phyloP scores from a whole-genome alignment of 2,797 vertebrate species.

The Falco columbarius region DNA sequence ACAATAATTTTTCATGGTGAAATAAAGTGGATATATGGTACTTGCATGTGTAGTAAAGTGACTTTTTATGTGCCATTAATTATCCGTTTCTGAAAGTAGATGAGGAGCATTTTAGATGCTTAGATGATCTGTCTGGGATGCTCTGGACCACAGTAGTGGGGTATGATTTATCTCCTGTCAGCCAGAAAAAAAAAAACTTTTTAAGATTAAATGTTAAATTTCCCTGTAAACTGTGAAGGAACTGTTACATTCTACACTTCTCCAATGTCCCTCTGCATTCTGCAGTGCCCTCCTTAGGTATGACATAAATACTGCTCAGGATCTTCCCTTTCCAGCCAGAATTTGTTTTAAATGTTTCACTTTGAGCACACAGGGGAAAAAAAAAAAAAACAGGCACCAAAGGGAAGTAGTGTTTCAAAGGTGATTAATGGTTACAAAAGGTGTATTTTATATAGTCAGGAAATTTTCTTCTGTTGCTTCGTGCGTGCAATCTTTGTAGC shows the following conservation, averaged over 20 bases:
- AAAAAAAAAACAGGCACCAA: not conserved
- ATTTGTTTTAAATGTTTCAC: not conserved
- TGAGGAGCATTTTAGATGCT: not conserved
- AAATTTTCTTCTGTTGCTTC: not conserved
- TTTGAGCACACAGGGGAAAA: not conserved
- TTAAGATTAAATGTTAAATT: not conserved
- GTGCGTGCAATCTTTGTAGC: not conserved
- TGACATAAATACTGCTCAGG: not conserved
- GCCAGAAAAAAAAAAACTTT: not conserved
- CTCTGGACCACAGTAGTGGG: not conserved
- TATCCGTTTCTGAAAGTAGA: not conserved
- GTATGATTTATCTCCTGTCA: not conserved
- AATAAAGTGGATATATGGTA: not conserved
- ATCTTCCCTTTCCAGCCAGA: not conserved
- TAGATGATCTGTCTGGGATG: not conserved
- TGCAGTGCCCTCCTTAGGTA: slow-evolving; percentile 10
- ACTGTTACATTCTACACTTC: not conserved
- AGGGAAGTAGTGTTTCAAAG: not conserved
- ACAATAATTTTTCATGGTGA: not conserved
- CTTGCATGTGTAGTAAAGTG: not conserved
- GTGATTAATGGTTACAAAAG: not conserved
- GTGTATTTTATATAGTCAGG: not conserved
- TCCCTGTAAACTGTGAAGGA: not conserved
- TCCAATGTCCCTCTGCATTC: not conserved
- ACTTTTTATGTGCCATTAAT: slow-evolving; percentile 14